These are phyloP conservation scores for Ophion ventricosus DNA, from an alignment of 2,888 invertebrate genomes.

Conservation along the genomic window DNA sequence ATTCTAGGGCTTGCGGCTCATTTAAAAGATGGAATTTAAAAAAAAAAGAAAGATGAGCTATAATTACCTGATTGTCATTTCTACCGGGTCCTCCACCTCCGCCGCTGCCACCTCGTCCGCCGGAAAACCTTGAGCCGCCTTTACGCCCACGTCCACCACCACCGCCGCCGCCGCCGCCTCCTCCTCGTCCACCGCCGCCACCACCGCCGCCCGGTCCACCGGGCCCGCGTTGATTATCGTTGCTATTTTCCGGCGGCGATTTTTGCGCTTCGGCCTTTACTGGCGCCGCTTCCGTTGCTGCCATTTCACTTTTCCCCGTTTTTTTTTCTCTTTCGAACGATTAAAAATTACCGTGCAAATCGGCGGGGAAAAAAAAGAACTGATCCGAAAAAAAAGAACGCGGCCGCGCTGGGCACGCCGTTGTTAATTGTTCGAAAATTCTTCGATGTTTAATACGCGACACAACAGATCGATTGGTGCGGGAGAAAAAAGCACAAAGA, in stretches of 20 bases:
- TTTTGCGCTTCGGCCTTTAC: constrained; percentile 75
- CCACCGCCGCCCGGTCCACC: constrained; percentile 70
- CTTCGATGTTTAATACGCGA: background rate
- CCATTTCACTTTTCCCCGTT: constrained; percentile 65
- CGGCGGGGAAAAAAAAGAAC: background rate
- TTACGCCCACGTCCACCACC: constrained; percentile 78
- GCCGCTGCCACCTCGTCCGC: constrained; percentile 77
- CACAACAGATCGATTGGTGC: too few species aligned
- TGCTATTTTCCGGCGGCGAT: constrained; percentile 73
- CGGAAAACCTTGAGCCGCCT: constrained; percentile 78
- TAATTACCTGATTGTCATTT: constrained; percentile 68
- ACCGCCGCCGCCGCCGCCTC: constrained; percentile 72
- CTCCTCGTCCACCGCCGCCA: constrained; percentile 68
- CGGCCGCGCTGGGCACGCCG: constrained; percentile 54
- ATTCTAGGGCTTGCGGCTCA: background rate
- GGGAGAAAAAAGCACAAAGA: constrained; percentile 43
- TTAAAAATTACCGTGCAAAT: constrained; percentile 11
- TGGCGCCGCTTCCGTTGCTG: constrained; percentile 74
- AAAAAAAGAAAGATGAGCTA: too few species aligned
- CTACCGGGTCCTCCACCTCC: constrained; percentile 70
- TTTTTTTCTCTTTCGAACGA: background rate
- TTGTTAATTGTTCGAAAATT: background rate
- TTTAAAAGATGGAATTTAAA: too few species aligned
- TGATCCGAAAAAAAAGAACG: constrained; percentile 28
- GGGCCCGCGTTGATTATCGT: constrained; percentile 73